These are phyloP conservation scores for Zapus hudsonius DNA, from an alignment of 2,113 vertebrate genomes.

Conservation along the genomic window DNA sequence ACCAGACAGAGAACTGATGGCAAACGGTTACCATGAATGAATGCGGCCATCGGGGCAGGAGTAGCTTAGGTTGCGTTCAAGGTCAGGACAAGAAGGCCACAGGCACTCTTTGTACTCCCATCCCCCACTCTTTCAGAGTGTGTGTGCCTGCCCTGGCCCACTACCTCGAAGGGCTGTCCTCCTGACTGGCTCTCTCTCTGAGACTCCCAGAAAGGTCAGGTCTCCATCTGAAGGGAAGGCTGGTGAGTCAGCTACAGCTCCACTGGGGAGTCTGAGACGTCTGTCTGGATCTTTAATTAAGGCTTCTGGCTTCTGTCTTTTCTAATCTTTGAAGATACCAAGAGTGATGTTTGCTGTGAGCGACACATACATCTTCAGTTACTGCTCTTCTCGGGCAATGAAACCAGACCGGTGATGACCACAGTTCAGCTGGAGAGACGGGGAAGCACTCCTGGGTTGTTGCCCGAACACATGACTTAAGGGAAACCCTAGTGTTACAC, in stretches of 20 bases:
- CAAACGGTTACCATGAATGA: too few species aligned
- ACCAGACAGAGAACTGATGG: too few species aligned
- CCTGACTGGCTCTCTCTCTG: background rate
- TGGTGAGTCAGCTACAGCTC: background rate
- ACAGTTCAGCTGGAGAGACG: conserved; percentile 66
- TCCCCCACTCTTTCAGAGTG: background rate
- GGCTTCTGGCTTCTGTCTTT: background rate
- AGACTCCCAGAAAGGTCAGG: background rate
- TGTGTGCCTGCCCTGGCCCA: background rate
- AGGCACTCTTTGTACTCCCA: background rate
- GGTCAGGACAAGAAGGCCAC: background rate
- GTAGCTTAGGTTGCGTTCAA: too few species aligned
- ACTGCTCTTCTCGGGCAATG: conserved; percentile 37
- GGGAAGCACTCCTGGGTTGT: conserved; percentile 45
- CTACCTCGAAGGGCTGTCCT: fast-evolving
- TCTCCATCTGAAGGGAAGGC: background rate
- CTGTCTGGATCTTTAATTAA: too few species aligned
- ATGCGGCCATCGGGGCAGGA: background rate
- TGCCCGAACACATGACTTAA: conserved; percentile 54
- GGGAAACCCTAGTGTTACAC: background rate
- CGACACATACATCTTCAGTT: conserved; percentile 73
- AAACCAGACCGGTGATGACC: conserved; percentile 61
- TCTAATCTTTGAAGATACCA: conserved; percentile 56
- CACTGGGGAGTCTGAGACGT: background rate
- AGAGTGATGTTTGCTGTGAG: conserved; percentile 66